Conservation (phyloP, 2,113 vertebrate genomes). For the Pyxicephalus adspersus region DNA sequence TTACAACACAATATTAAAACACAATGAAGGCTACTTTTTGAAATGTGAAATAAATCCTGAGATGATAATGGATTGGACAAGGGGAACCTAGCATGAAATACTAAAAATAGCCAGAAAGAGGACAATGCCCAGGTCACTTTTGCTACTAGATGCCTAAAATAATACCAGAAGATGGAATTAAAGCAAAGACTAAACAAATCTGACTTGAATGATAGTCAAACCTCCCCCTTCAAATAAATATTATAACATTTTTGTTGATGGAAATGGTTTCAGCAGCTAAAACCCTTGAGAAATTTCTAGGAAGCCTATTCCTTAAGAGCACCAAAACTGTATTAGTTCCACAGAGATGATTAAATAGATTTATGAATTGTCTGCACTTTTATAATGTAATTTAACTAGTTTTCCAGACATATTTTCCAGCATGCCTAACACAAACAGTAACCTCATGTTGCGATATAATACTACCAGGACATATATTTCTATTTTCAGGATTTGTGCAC, state of each 20-base stretch:
- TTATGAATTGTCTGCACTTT: conserved; percentile 53
- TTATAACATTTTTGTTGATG: conserved; percentile 51
- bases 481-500: conserved; percentile 4
- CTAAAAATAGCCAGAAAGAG: too few species aligned
- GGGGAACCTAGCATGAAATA: too few species aligned
- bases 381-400: conserved; percentile 53
- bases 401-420: conserved; percentile 53
- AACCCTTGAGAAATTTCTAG: conserved; percentile 52
- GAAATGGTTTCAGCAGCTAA: conserved; percentile 46
- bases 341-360: conserved; percentile 55
- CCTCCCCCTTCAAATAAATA: conserved; percentile 36
- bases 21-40: too few species aligned
- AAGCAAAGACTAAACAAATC: conserved; percentile 16
- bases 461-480: conserved; percentile 1
- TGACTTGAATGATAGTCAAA: conserved; percentile 9
- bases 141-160: background rate
- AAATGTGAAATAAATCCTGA: too few species aligned
- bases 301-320: conserved; percentile 49
- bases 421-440: conserved; percentile 27
- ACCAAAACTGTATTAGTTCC: conserved; percentile 46
- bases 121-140: background rate
- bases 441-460: conserved; percentile 12
- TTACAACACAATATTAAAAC: too few species aligned
- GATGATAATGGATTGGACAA: too few species aligned
- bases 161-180: background rate